Conservation (phyloP, 2,797 vertebrate genomes). For the Monodelphis domestica region DNA sequence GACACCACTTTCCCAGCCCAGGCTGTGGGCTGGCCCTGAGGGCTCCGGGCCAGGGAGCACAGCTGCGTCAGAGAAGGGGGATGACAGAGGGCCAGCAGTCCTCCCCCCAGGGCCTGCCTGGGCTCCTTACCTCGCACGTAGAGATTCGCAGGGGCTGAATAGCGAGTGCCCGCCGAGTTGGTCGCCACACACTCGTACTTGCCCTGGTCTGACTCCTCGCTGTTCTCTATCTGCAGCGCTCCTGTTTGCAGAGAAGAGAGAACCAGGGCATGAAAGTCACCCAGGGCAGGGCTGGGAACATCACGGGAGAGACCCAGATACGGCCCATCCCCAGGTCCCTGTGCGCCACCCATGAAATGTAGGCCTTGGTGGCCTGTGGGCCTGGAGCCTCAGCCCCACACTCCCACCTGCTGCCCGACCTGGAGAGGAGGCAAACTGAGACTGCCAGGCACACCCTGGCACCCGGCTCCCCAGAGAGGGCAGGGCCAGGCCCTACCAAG, state of each 20-base stretch:
- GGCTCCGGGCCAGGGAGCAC: constrained; percentile 45
- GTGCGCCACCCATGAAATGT: neutral
- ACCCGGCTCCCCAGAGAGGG: too few relatives aligned
- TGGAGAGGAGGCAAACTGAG: neutral
- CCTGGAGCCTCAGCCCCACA: too few relatives aligned
- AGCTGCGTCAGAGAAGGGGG: constrained; percentile 24
- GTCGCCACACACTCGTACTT: constrained; percentile 98
- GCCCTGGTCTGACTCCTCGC: constrained; percentile 98
- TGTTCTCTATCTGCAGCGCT: constrained; percentile 98
- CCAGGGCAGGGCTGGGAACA: neutral
- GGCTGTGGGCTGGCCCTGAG: neutral
- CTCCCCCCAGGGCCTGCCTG: neutral
- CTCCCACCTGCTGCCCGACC: constrained; percentile 1
- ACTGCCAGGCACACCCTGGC: too few relatives aligned
- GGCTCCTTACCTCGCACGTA: constrained; percentile 96
- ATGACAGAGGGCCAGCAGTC: neutral
- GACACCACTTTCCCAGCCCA: neutral
- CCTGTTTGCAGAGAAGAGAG: constrained; percentile 86
- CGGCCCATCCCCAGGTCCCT: neutral
- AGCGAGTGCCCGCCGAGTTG: constrained; percentile 96
- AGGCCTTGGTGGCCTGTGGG: constrained; percentile 13
- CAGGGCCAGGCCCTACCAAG: neutral
- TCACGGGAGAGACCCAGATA: neutral
- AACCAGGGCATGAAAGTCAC: neutral
- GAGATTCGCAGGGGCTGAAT: constrained; percentile 97